Evolutionary conservation across 2,113 vertebrate genomes (phyloP), one percentile per base, ranked within the genome.

Genomic region (Microcebus ravelobensis): DNA sequence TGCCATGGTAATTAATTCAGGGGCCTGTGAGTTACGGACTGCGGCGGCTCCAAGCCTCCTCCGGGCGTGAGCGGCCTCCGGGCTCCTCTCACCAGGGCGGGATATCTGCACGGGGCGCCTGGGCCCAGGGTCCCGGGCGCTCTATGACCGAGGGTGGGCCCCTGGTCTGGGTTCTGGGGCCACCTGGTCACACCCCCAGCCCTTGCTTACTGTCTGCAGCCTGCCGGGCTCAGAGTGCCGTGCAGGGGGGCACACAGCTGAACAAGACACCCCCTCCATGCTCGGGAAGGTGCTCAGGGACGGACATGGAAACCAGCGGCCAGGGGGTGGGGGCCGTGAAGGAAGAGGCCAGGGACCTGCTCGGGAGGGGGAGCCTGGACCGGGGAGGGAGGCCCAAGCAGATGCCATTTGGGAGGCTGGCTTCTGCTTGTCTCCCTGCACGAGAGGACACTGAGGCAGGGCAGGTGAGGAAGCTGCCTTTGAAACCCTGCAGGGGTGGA

Each of bases 281-380:
- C 39, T 3, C 2, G 8, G 25, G 29, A 13, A 61, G 31, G 48
- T 3, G 7, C 57, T 3, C 6, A 0, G 45, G 2, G 10, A 5
- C 0, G 0, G n/a, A 29, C 0, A 0, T 63, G 87, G 25, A n/a
- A 67, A 4, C 42, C 6, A 5, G 21, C 2, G 2, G 21, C 20
- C 8, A 17, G 0, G 0, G 73, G 20, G 34, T 25, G 0, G 17
- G 8, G 0, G 10, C 3, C 5, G 18, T 3, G 23, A 42, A 34
- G 29, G 48, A 57, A 73, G 76, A 27, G 20, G n/a, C 3, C 15
- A 0, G 1, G 17, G 39, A 6, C 17, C 25, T 15, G 2, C 13
- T 76, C 50, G 7, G 50, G 59, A 7, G 45, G 4, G 25, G 17
- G 2, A 31, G 36, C 8, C 25, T 8, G 25, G n/a, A 4, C 4